Evolutionary conservation across 1,140 invertebrate genomes (phyloP).

Genomic region (Lepeophtheirus salmonis): DNA sequence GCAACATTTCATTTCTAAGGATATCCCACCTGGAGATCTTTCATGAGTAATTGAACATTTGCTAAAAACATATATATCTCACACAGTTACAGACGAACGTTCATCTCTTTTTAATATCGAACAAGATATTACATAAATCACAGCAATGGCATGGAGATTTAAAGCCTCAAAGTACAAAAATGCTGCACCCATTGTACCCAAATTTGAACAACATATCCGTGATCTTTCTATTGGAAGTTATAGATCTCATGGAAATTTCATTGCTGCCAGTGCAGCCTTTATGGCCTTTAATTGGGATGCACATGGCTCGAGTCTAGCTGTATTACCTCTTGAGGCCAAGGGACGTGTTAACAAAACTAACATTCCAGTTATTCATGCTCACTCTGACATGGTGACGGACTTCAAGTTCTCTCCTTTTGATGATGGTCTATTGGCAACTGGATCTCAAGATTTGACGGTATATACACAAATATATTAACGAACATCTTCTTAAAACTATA

Average conservation of each 20-base stretch:
- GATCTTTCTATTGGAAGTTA: conserved; percentile 74
- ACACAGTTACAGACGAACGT: too few species aligned
- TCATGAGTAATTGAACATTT: too few species aligned
- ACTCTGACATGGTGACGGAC: conserved; percentile 77
- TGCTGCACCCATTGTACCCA: conserved; percentile 75
- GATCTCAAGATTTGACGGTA: conserved; percentile 71
- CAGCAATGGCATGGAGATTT: conserved; percentile 72
- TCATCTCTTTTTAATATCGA: too few species aligned
- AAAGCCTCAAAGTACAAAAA: conserved; percentile 94
- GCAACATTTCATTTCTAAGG: too few species aligned
- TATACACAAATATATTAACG: conserved; percentile 21
- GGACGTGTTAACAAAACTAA: conserved; percentile 60
- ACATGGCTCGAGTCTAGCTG: conserved; percentile 56
- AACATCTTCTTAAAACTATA: background rate
- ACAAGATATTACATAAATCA: too few species aligned
- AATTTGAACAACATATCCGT: conserved; percentile 68
- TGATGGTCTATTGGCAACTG: conserved; percentile 68
- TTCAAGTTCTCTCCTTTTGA: conserved; percentile 87
- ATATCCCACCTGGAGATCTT: too few species aligned
- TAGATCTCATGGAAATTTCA: conserved; percentile 80
- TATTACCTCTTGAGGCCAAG: conserved; percentile 61
- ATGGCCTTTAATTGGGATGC: conserved; percentile 77
- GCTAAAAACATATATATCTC: too few species aligned
- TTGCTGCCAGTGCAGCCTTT: conserved; percentile 70
- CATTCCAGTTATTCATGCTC: conserved; percentile 44